Percentiles rank a stretch among this genome's conserved stretches.
These are phyloP conservation scores for Pachydiplax longipennis DNA, from an alignment of 2,888 invertebrate genomes.

Conservation along the genomic window DNA sequence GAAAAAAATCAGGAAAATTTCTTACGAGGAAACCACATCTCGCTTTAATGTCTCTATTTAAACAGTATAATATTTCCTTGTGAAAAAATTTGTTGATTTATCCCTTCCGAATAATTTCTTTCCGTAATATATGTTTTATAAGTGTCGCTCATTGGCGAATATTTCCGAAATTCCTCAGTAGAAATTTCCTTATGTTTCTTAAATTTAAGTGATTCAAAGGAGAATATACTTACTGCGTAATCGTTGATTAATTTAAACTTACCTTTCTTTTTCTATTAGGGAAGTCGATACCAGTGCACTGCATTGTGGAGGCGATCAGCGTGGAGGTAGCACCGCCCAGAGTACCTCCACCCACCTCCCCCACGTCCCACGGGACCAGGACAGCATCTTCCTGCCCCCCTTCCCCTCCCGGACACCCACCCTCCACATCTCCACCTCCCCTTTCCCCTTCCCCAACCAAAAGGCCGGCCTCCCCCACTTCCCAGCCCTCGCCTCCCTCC, in stretches of 20 bases:
- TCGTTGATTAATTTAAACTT: background rate
- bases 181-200: too few relatives aligned
- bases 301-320: constrained; percentile 86
- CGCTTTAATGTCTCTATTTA: too few relatives aligned
- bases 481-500: background rate
- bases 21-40: too few relatives aligned
- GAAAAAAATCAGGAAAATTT: too few relatives aligned
- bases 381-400: background rate
- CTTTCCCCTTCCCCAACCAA: background rate
- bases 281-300: constrained; percentile 92
- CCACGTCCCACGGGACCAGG: background rate
- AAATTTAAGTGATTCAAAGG: too few relatives aligned
- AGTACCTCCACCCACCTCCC: background rate
- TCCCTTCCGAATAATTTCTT: too few relatives aligned
- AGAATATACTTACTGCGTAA: too few relatives aligned
- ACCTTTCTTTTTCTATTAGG: constrained; percentile 64
- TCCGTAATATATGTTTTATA: too few relatives aligned
- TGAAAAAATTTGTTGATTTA: too few relatives aligned
- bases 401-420: background rate
- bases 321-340: constrained; percentile 21
- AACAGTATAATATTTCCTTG: too few relatives aligned
- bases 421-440: background rate
- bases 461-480: background rate
- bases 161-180: too few relatives aligned
- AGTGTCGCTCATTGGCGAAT: too few relatives aligned